Percentiles rank a stretch among this genome's conserved stretches.
These are phyloP conservation scores for Acleris laterana DNA, from an alignment of 2,888 invertebrate genomes.

Conservation along the genomic window DNA sequence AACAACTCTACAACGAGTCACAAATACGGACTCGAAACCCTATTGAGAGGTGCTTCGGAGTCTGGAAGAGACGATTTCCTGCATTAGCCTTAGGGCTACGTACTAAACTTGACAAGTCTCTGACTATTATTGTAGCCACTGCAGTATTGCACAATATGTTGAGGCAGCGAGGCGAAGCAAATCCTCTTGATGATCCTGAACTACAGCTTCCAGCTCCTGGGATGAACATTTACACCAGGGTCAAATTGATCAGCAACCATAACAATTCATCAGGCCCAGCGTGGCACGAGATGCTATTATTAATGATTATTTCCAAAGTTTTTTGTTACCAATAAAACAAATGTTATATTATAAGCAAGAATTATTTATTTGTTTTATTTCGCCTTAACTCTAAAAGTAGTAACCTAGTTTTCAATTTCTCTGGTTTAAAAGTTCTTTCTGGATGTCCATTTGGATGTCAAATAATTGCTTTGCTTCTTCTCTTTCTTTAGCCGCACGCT, in stretches of 20 bases:
- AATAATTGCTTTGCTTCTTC: not conserved
- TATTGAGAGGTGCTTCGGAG: conserved; percentile 2
- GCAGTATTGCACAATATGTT: conserved; percentile 13
- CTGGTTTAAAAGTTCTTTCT: not conserved
- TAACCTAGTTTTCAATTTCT: not conserved
- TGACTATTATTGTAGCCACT: conserved; percentile 12
- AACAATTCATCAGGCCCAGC: not conserved
- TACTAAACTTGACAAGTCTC: not conserved
- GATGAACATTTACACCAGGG: too few relatives aligned
- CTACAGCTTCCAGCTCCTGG: conserved; percentile 6
- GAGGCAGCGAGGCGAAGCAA: conserved; percentile 4
- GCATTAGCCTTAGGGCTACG: conserved; percentile 3
- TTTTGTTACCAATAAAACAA: conserved; percentile 1
- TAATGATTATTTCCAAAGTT: not conserved
- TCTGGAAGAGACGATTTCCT: conserved; percentile 10
- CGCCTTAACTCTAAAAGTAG: conserved; percentile 1
- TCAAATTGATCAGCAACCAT: not conserved
- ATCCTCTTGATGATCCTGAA: conserved; percentile 3
- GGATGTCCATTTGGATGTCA: not conserved
- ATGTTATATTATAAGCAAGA: not conserved
- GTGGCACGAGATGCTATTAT: conserved; percentile 1
- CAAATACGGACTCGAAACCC: conserved; percentile 8
- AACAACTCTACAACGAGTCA: conserved; percentile 11
- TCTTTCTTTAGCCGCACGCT: not conserved
- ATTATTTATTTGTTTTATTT: conserved; percentile 1